phyloP scores from a whole-genome alignment of 2,797 vertebrate genomes.

The Parauchenoglanis punctatus region DNA sequence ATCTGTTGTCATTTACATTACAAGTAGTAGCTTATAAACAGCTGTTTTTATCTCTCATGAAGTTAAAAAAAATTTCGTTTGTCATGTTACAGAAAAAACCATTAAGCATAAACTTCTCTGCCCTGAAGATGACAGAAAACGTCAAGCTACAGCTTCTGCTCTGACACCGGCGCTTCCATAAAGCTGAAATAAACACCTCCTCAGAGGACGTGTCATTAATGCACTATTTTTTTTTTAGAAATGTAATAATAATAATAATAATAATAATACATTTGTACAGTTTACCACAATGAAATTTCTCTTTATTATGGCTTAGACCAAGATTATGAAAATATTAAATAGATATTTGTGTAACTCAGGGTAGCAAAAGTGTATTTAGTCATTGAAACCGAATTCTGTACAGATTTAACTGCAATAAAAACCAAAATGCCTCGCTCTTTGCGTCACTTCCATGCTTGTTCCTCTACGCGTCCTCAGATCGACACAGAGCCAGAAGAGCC shows the following conservation, averaged over 20 bases:
- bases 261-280: neutral
- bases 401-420: neutral
- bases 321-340: neutral
- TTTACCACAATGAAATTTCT: neutral
- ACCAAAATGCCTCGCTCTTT: too few species aligned
- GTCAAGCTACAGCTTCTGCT: neutral
- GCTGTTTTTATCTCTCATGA: neutral
- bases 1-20: neutral
- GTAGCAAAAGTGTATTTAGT: neutral
- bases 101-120: neutral
- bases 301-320: neutral
- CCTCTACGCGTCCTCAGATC: constrained; percentile 56
- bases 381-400: neutral
- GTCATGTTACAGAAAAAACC: neutral
- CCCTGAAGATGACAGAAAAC: neutral
- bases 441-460: neutral
- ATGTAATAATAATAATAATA: neutral
- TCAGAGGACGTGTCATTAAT: neutral
- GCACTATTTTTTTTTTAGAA: too few species aligned
- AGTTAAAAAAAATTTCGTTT: neutral
- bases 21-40: neutral
- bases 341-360: neutral
- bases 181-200: neutral
- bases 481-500: constrained; percentile 58
- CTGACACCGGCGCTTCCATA: neutral